Percentiles rank a stretch among this genome's conserved stretches.
These are phyloP conservation scores for Margaritifera margaritifera DNA, from an alignment of 2,888 invertebrate species.

Conservation along the genomic window DNA sequence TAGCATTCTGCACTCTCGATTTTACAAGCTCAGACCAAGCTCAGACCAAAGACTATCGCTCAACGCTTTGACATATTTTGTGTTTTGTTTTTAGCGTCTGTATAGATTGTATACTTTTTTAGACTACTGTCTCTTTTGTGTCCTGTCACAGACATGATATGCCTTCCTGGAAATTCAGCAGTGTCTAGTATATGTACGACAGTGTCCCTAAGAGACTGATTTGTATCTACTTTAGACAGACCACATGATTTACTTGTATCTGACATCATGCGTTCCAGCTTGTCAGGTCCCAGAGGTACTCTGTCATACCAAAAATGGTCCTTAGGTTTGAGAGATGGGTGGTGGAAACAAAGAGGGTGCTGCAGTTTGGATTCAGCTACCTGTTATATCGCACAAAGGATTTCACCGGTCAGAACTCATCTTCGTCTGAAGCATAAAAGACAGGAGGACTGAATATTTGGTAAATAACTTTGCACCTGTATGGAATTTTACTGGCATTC, in stretches of 20 bases:
- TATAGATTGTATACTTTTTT: conserved; percentile 6
- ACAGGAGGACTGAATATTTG: no score
- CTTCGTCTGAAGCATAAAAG: no score
- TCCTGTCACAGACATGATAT: conserved; percentile 5
- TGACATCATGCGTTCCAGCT: conserved; percentile 1
- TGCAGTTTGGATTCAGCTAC: background rate
- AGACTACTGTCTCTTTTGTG: conserved; percentile 1
- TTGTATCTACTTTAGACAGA: conserved; percentile 2
- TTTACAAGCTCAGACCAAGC: no score
- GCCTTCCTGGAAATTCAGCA: background rate
- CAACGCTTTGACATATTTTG: background rate
- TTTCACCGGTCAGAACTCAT: conserved; percentile 4
- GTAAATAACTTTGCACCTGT: no score
- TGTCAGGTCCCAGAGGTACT: conserved; percentile 4
- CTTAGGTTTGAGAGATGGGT: no score
- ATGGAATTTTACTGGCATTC: no score
- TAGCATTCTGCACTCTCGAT: no score
- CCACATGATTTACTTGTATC: background rate
- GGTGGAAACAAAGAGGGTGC: no score
- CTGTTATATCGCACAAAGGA: conserved; percentile 1
- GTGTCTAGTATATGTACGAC: conserved; percentile 6
- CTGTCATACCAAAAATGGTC: conserved; percentile 1
- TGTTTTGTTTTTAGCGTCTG: background rate
- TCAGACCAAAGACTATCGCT: no score
- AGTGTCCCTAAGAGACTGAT: conserved; percentile 5